Base-by-base conservation (phyloP, 2,888 invertebrate species). In the Stegophylla sp. region DNA sequence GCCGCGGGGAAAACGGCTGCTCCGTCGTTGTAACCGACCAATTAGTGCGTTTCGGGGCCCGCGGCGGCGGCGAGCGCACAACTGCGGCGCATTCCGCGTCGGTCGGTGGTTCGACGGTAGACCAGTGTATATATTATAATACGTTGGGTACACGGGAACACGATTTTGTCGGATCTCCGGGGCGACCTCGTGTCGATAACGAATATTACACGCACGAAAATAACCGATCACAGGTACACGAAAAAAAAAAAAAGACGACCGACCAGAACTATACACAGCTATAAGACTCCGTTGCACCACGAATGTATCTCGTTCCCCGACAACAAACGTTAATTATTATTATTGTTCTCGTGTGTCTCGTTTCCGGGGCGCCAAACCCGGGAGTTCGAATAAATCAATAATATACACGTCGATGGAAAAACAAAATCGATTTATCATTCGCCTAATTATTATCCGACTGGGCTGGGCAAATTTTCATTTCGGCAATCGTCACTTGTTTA, bases 221-320 rank as follows among this genome's bases (percentile, higher is more conserved):
- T 9, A 53, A 53, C 17, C n/a, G 53, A 53, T n/a, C n/a, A n/a
- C n/a, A 9, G 0, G 53, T n/a, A 20, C 7, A 53, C 15, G 20
- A 23, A 56, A 56, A 56, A 56, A 56, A n/a, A 53, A 53, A 53
- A 53, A 53, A n/a, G n/a, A n/a, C n/a, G n/a, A n/a, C n/a, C n/a
- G n/a, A n/a, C n/a, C n/a, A n/a, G n/a, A 51, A 4, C 1, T 51
- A 51, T 17, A 53, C 5, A 7, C 10, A 53, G n/a, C 17, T 5
- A n/a, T 51, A 51, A 17, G n/a, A n/a, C n/a, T n/a, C 17, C 51
- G 51, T 51, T n/a, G n/a, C n/a, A 48, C 48, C 48, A 53, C 53
- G 17, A 53, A 53, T 53, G n/a, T n/a, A 53, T 53, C 53, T 17
- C 20, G 53, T 20, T 20, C n/a, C 17, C n/a, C 2, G 20, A 20